Conservation (phyloP, 2,797 vertebrate species). For the Sternotherus odoratus region DNA sequence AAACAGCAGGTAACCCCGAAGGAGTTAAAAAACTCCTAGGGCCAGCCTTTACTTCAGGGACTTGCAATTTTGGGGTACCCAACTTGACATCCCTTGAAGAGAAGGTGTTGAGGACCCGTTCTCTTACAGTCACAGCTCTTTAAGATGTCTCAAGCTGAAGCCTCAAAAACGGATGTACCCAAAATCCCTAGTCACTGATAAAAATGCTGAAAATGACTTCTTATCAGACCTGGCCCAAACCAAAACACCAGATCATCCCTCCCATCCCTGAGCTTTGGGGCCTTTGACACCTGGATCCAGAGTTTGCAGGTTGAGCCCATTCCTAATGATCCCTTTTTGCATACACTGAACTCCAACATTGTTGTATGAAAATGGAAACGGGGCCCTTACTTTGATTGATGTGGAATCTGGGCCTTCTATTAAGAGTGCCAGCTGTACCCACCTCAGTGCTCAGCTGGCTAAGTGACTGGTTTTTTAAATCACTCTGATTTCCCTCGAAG, state of each 20-base stretch:
- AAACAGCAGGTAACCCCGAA: not conserved
- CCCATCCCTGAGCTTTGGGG: rapidly evolving
- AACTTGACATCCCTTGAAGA: not conserved
- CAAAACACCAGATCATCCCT: not conserved
- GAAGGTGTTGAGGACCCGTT: not conserved
- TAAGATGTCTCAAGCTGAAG: not conserved
- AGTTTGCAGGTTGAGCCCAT: rapidly evolving
- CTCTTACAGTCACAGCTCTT: not conserved
- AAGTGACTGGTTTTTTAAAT: not conserved
- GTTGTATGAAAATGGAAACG: not conserved
- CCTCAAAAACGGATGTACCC: not conserved
- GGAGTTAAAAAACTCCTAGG: not conserved
- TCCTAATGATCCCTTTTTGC: rapidly evolving
- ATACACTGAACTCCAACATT: no score
- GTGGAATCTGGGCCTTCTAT: not conserved
- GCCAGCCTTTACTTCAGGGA: not conserved
- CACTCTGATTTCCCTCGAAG: not conserved
- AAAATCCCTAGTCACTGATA: not conserved
- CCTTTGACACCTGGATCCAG: not conserved
- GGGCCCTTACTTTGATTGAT: not conserved
- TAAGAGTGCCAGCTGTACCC: not conserved
- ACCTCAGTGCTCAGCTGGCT: not conserved
- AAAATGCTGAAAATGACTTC: rapidly evolving
- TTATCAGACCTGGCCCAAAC: rapidly evolving
- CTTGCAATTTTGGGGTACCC: not conserved